Evolutionary conservation across 1,140 invertebrate genomes (phyloP).

Genomic region (Teleopsis dalmanni): DNA sequence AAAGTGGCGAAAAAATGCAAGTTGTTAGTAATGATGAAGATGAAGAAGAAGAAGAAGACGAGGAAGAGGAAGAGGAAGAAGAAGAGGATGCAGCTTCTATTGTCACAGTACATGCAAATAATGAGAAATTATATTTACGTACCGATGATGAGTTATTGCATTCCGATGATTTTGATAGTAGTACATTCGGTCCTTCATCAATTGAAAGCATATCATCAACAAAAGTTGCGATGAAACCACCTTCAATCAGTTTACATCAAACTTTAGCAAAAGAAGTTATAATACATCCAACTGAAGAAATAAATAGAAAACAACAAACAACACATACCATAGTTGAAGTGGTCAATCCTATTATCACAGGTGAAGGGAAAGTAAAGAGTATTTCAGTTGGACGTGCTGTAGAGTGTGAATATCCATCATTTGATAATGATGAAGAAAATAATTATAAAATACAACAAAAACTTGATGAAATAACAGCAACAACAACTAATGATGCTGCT

Average conservation of each 20-base stretch:
- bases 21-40: slow-evolving; percentile 1
- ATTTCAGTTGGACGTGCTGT: slow-evolving; percentile 30
- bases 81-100: slow-evolving; percentile 42
- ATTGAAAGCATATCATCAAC: slow-evolving; percentile 32
- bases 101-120: slow-evolving; percentile 38
- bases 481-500: not conserved
- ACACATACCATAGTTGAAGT: slow-evolving; percentile 41
- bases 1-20: slow-evolving; percentile 3
- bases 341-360: slow-evolving; percentile 38
- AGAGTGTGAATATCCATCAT: slow-evolving; percentile 20
- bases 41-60: slow-evolving; percentile 11
- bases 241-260: slow-evolving; percentile 31
- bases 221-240: slow-evolving; percentile 35
- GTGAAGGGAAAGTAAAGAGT: slow-evolving; percentile 34
- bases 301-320: not conserved
- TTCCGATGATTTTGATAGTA: slow-evolving; percentile 11
- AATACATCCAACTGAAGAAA: not conserved
- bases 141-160: slow-evolving; percentile 18
- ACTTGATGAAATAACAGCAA: too few species aligned
- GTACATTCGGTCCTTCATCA: slow-evolving; percentile 31
- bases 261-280: slow-evolving; percentile 34
- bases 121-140: slow-evolving; percentile 38
- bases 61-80: slow-evolving; percentile 29
- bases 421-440: slow-evolving; percentile 11
- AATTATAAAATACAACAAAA: too few species aligned